Conservation (phyloP, 2,797 vertebrate species). For the Enoplosus armatus region DNA sequence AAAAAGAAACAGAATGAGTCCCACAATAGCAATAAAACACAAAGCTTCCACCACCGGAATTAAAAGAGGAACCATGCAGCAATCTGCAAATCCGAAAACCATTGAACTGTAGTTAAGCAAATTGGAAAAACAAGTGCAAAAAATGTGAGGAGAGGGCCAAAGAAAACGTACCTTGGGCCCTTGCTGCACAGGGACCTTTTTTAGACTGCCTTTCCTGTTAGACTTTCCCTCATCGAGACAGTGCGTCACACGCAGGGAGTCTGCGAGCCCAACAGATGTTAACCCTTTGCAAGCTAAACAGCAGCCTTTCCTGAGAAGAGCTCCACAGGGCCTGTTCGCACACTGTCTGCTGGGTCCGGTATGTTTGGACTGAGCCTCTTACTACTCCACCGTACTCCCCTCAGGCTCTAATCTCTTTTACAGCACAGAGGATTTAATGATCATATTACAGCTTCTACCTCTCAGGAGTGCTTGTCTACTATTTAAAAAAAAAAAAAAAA, state of each 20-base stretch:
- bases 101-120: constrained; percentile 82
- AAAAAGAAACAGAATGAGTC: constrained; percentile 48
- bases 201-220: constrained; percentile 87
- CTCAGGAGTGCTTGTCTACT: constrained; percentile 63
- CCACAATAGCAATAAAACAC: constrained; percentile 69
- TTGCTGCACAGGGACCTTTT: constrained; percentile 82
- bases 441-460: constrained; percentile 72
- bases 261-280: constrained; percentile 76
- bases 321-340: constrained; percentile 70
- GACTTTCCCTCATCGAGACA: constrained; percentile 86
- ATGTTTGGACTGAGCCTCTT: constrained; percentile 74
- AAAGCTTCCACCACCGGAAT: constrained; percentile 70
- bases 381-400: constrained; percentile 63
- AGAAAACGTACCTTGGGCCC: constrained; percentile 85
- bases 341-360: constrained; percentile 59
- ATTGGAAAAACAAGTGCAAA: constrained; percentile 87
- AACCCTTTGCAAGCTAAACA: constrained; percentile 78
- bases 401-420: constrained; percentile 80
- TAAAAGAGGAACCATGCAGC: constrained; percentile 72
- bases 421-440: constrained; percentile 78
- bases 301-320: constrained; percentile 57
- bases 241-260: constrained; percentile 84
- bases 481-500: constrained; percentile 53
- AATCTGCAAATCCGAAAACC: constrained; percentile 82
- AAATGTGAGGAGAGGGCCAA: constrained; percentile 85